These are phyloP conservation scores for Casuarius casuarius DNA, from an alignment of 2,113 vertebrate genomes.

Conservation along the genomic window DNA sequence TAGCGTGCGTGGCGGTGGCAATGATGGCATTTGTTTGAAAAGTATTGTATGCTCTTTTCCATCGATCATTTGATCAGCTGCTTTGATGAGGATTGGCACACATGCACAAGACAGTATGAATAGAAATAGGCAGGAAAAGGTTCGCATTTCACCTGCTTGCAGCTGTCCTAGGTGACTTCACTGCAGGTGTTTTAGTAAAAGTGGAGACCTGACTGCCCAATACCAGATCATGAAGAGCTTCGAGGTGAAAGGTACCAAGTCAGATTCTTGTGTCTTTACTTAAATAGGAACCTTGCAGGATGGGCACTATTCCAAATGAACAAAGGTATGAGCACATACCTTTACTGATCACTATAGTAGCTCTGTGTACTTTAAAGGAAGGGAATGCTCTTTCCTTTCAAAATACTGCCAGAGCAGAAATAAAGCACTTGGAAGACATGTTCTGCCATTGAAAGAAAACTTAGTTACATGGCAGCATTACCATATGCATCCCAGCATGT, in stretches of 20 bases:
- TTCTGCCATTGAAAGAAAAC: not conserved
- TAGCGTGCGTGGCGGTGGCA: fast-evolving
- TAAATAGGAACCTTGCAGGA: not conserved
- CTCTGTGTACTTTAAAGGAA: not conserved
- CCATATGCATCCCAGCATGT: fast-evolving
- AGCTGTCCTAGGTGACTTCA: not conserved
- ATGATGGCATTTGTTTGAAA: fast-evolving
- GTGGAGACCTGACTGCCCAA: not conserved
- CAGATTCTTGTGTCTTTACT: not conserved
- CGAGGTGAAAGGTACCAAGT: not conserved
- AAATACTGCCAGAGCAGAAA: not conserved
- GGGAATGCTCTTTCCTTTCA: not conserved
- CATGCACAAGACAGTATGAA: fast-evolving
- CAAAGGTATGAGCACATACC: not conserved
- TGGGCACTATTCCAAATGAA: fast-evolving
- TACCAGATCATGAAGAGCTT: too few relatives aligned
- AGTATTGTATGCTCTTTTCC: not conserved
- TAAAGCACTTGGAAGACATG: not conserved
- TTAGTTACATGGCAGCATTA: not conserved
- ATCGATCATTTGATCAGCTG: fast-evolving
- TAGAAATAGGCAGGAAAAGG: not conserved
- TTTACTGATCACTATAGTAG: not conserved
- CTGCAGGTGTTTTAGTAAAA: not conserved
- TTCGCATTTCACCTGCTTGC: too few relatives aligned
- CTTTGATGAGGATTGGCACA: not conserved